Evolutionary conservation across 1,140 invertebrate genomes (phyloP).

Genomic region (Drosophila aff.): DNA sequence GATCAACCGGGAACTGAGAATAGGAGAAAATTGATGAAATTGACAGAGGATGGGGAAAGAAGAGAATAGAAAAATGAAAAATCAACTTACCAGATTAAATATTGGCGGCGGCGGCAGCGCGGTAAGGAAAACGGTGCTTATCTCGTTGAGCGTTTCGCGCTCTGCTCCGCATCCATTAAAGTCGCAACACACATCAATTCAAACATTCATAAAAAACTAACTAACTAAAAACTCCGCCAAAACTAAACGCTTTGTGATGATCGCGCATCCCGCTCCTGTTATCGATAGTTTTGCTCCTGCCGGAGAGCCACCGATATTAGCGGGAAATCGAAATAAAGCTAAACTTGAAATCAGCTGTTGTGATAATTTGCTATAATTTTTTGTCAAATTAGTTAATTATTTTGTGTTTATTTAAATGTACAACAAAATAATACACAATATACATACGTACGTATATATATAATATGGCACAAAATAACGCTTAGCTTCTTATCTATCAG

Average conservation of each 20-base stretch:
- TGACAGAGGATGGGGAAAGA: too few relatives aligned
- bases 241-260: constrained; percentile 2
- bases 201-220: constrained; percentile 62
- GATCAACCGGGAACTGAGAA: constrained; percentile 2
- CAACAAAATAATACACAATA: not conserved
- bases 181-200: constrained; percentile 60
- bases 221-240: constrained; percentile 39
- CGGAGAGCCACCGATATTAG: not conserved
- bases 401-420: not conserved
- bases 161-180: constrained; percentile 56
- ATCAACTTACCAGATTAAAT: constrained; percentile 9
- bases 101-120: constrained; percentile 1
- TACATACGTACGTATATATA: not conserved
- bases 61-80: not conserved
- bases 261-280: not conserved
- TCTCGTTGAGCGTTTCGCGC: constrained; percentile 59
- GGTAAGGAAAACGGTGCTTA: constrained; percentile 64
- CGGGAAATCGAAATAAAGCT: not conserved
- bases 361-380: not conserved
- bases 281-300: constrained; percentile 21
- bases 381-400: not conserved
- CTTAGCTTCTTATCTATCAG: constrained; percentile 4
- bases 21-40: not conserved
- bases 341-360: not conserved
- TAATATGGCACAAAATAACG: not conserved